phyloP scores from a whole-genome alignment of 2,113 vertebrate genomes.

The Spilogale gracilis region DNA sequence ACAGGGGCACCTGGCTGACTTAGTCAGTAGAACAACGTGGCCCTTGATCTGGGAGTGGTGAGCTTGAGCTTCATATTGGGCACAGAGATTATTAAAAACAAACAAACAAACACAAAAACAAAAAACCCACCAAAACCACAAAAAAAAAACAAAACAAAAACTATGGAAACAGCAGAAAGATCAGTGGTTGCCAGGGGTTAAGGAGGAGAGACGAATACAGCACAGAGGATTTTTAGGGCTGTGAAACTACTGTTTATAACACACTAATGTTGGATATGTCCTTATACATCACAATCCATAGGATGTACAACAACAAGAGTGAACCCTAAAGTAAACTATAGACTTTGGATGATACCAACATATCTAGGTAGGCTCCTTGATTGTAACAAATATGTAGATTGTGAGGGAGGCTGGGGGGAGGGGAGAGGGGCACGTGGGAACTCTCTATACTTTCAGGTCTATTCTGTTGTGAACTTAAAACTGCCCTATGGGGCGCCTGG shows the following conservation, averaged over 20 bases:
- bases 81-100: background rate
- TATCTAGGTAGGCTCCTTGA: background rate
- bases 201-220: background rate
- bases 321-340: conserved; percentile 28
- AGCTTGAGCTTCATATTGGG: background rate
- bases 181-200: background rate
- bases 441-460: background rate
- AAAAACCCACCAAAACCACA: no score
- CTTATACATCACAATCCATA: background rate
- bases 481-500: background rate
- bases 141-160: background rate
- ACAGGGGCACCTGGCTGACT: background rate
- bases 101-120: no score
- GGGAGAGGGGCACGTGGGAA: background rate
- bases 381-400: background rate
- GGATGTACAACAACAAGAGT: background rate
- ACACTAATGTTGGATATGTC: background rate
- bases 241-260: background rate
- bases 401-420: background rate
- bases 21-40: background rate
- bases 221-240: background rate
- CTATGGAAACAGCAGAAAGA: background rate
- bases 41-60: background rate
- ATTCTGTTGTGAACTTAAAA: conserved; percentile 33
- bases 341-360: background rate